Conservation (phyloP, 2,113 vertebrate genomes). For the Muntiacus reevesi region DNA sequence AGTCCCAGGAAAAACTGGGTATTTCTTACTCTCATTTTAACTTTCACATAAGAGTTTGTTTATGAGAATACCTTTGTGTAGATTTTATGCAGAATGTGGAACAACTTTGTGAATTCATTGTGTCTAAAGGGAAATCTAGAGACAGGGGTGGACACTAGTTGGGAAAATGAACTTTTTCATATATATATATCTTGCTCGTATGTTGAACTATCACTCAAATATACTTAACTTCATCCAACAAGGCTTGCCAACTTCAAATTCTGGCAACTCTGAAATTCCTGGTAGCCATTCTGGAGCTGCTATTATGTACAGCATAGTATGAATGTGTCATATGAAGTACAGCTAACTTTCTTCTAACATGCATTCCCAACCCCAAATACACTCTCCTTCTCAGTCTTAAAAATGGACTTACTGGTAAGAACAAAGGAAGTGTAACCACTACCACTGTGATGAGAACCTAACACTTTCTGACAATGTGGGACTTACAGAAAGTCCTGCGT, state of each 20-base stretch:
- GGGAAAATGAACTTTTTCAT: not conserved
- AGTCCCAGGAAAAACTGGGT: not conserved
- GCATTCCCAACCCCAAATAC: not conserved
- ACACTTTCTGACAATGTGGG: not conserved
- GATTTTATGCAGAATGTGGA: not conserved
- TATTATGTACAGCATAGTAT: not conserved
- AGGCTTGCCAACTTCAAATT: not conserved
- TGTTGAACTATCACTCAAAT: not conserved
- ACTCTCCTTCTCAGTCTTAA: not conserved
- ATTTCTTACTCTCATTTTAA: not conserved
- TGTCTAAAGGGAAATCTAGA: not conserved
- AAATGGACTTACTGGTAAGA: not conserved
- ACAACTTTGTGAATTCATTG: not conserved
- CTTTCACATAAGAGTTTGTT: not conserved
- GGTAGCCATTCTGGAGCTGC: not conserved
- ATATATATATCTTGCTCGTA: not conserved
- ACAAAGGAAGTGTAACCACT: not conserved
- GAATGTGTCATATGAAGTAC: not conserved
- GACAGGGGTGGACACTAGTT: not conserved
- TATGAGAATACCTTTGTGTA: not conserved
- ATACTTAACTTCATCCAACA: not conserved
- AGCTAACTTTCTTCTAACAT: not conserved
- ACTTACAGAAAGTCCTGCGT: not conserved
- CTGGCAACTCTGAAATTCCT: not conserved
- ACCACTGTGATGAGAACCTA: not conserved